Conservation (phyloP, 2,797 vertebrate genomes). For the Siniperca undulata region DNA sequence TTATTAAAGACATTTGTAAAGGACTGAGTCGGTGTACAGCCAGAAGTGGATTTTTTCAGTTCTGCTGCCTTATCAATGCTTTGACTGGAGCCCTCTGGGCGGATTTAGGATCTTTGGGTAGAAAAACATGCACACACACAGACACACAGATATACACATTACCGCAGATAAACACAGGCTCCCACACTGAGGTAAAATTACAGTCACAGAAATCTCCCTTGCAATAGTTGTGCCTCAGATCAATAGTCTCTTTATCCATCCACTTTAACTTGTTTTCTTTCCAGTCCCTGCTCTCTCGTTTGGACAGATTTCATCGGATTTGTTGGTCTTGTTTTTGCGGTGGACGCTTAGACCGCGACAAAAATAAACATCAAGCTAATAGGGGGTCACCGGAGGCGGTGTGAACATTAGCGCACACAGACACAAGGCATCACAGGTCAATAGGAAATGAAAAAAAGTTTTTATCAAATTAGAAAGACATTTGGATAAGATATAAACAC, state of each 20-base stretch:
- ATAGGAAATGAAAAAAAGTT: not conserved
- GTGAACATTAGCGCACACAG: not conserved
- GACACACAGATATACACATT: not conserved
- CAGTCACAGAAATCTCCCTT: not conserved
- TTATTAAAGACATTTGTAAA: slow-evolving; percentile 47
- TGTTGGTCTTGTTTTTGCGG: slow-evolving; percentile 5
- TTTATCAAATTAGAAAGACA: not conserved
- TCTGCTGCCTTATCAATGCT: not conserved
- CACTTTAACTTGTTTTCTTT: slow-evolving; percentile 23
- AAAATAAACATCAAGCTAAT: slow-evolving; percentile 10
- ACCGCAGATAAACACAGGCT: slow-evolving; percentile 1
- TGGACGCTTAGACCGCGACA: not conserved
- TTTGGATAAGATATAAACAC: not conserved
- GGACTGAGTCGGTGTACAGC: slow-evolving; percentile 1
- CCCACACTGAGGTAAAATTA: slow-evolving; percentile 4
- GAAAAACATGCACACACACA: not conserved
- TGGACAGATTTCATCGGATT: slow-evolving; percentile 7
- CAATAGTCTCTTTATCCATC: slow-evolving; percentile 22
- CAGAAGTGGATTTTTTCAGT: not conserved
- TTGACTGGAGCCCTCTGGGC: slow-evolving; percentile 4
- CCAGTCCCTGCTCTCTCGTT: not conserved
- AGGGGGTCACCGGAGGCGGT: not conserved
- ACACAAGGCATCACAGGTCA: not conserved
- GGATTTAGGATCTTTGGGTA: slow-evolving; percentile 5
- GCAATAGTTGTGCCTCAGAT: slow-evolving; percentile 12